Evolutionary conservation across 2,888 invertebrate species (phyloP), one percentile per base, ranked within the genome.

Genomic region (Yponomeuta cagnagella): DNA sequence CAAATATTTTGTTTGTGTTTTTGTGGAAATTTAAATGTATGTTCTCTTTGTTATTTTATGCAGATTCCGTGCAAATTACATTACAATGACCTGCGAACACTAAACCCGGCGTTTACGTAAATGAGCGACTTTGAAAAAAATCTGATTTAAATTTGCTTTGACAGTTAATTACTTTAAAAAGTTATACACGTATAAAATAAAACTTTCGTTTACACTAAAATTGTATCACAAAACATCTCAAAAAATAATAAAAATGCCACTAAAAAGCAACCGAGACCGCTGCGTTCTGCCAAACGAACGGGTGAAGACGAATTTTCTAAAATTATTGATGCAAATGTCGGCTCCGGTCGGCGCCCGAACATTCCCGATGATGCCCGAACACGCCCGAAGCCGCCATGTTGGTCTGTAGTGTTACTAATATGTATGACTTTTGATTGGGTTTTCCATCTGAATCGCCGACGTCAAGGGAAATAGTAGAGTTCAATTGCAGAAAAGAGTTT

Each of bases 241-340:
- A 2, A 58, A 58, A 58, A 30, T 65, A 65, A 3, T 31, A 23
- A 64, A 65, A 65, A 31, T 65, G 65, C 65, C 65, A 65, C 65
- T 65, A 65, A 65, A 30, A 65, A 68, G 68, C 48, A 68, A 48
- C 68, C 37, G 5, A 58, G 52, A 12, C 52, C 43, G 12, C 68
- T 43, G 68, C 68, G 43, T 48, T 43, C 68, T 4, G 43, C 48
- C 68, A 23, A 43, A 68, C 43, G 33, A 43, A 68, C 43, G 33
- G 68, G 33, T 30, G 68, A 68, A 68, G 68, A 68, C 48, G 68
- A 68, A 68, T 68, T 68, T 68, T 68, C 37, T 68, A 68, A 68
- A 68, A 68, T 68, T 68, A 68, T 68, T 68, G 68, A 68, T 68
- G 68, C 68, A 68, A 68, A 68, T 68, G 68, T 68, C 68, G 48